Percentiles rank a stretch among this genome's conserved stretches.
These are phyloP conservation scores for Papilio aristodemus DNA, from an alignment of 1,140 invertebrate genomes.

Conservation along the genomic window DNA sequence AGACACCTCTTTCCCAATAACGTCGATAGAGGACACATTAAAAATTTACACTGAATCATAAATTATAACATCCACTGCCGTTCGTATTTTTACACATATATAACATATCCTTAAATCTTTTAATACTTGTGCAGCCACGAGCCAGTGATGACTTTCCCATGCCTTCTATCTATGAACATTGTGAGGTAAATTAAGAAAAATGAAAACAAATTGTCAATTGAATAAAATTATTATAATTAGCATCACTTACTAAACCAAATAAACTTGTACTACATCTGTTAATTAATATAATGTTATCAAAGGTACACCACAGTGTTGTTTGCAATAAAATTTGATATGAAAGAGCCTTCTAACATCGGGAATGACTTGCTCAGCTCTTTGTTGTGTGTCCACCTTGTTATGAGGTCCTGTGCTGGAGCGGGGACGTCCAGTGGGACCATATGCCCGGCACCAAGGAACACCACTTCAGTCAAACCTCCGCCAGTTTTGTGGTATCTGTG, in stretches of 20 bases:
- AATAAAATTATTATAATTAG: not conserved
- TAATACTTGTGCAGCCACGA: too few species aligned
- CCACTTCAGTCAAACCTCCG: slow-evolving; percentile 84
- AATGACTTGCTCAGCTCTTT: slow-evolving; percentile 39
- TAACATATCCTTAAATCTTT: too few species aligned
- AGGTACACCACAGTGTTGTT: slow-evolving; percentile 45
- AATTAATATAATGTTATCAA: slow-evolving; percentile 30
- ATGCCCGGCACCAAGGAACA: slow-evolving; percentile 86
- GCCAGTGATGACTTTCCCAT: too few species aligned
- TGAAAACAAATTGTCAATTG: not conserved
- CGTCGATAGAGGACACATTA: too few species aligned
- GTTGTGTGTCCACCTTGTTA: slow-evolving; percentile 83
- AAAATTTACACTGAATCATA: too few species aligned
- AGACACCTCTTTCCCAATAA: too few species aligned
- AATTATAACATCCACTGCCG: too few species aligned
- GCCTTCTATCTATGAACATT: too few species aligned
- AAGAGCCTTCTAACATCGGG: slow-evolving; percentile 41
- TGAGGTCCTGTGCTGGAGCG: slow-evolving; percentile 82
- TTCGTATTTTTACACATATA: too few species aligned
- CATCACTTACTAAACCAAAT: slow-evolving; percentile 8
- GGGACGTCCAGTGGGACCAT: slow-evolving; percentile 87
- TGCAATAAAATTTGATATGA: slow-evolving; percentile 43
- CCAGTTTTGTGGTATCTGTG: slow-evolving; percentile 83
- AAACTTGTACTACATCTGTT: slow-evolving; percentile 8
- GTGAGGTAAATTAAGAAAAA: not conserved